Evolutionary conservation across 2,888 invertebrate species (phyloP).

Genomic region (Leptopilina myrica): DNA sequence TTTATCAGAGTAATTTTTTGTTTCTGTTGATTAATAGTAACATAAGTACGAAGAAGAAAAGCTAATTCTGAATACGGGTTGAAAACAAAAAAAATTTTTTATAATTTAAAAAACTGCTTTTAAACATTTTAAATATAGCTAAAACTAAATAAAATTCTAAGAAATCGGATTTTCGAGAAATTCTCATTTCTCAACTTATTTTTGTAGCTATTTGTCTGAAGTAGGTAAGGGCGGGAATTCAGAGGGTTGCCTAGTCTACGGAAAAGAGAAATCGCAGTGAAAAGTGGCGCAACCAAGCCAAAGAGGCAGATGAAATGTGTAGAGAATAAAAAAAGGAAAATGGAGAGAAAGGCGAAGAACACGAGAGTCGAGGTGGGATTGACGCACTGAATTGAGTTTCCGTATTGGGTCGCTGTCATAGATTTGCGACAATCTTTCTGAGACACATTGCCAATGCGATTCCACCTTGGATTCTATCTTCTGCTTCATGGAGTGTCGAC

Average conservation of each 20-base stretch:
- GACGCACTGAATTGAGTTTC: slow-evolving; percentile 38
- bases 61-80: too few relatives aligned
- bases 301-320: slow-evolving; percentile 27
- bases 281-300: slow-evolving; percentile 20
- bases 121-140: too few relatives aligned
- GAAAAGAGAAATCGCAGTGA: slow-evolving; percentile 31
- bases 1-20: too few relatives aligned
- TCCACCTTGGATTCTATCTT: slow-evolving; percentile 40
- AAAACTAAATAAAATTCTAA: too few relatives aligned
- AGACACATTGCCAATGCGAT: slow-evolving; percentile 40
- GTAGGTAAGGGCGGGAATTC: background rate
- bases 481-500: slow-evolving; percentile 26
- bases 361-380: slow-evolving; percentile 27
- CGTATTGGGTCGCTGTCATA: slow-evolving; percentile 35
- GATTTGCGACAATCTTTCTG: slow-evolving; percentile 37
- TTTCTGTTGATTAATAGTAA: too few relatives aligned
- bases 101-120: too few relatives aligned
- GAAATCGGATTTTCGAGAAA: background rate
- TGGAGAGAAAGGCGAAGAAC: slow-evolving; percentile 10
- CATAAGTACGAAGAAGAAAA: too few relatives aligned
- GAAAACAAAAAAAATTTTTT: too few relatives aligned
- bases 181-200: background rate
- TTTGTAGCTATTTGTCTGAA: slow-evolving; percentile 7
- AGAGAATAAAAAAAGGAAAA: slow-evolving; percentile 6
- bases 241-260: slow-evolving; percentile 6